Evolutionary conservation across 2,797 vertebrate species (phyloP).

Genomic region (Siniperca obscura): DNA sequence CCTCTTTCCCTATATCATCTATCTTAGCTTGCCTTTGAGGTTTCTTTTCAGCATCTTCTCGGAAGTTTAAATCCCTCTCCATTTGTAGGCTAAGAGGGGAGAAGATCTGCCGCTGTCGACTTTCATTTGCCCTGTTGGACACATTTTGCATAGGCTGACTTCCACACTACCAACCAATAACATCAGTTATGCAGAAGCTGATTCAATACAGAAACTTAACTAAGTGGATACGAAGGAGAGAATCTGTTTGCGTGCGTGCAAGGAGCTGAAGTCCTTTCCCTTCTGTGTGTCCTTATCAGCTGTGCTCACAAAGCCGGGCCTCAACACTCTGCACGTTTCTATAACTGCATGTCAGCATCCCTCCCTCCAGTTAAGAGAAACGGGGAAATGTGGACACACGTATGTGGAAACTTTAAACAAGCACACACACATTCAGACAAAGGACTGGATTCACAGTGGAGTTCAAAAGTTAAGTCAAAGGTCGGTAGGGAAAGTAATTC

Average conservation of each 20-base stretch:
- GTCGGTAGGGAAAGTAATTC: conserved; percentile 2
- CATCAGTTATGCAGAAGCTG: conserved; percentile 25
- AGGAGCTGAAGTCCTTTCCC: conserved; percentile 50
- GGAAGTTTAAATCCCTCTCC: conserved; percentile 39
- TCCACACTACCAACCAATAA: conserved; percentile 22
- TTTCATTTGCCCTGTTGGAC: conserved; percentile 60
- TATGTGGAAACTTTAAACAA: conserved; percentile 21
- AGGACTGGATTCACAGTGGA: conserved; percentile 7
- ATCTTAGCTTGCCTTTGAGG: conserved; percentile 17
- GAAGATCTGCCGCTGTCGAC: conserved; percentile 44
- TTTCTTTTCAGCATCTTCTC: conserved; percentile 30
- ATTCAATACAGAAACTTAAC: conserved; percentile 40
- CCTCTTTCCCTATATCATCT: conserved; percentile 2
- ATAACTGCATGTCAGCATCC: too few relatives aligned
- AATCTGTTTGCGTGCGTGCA: conserved; percentile 23
- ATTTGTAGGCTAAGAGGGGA: conserved; percentile 3
- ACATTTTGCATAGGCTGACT: conserved; percentile 54
- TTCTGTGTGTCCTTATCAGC: conserved; percentile 64
- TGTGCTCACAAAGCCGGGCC: conserved; percentile 65
- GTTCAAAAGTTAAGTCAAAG: conserved; percentile 14
- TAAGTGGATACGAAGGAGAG: conserved; percentile 36
- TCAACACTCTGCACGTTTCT: conserved; percentile 48
- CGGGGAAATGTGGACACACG: neutral
- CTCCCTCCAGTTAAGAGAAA: too few relatives aligned
- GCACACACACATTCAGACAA: neutral